A percentile compares a stretch with the other conserved stretches of the same genome.
Conservation (phyloP, 2,797 vertebrate species). For the Pagetopsis macropterus region DNA sequence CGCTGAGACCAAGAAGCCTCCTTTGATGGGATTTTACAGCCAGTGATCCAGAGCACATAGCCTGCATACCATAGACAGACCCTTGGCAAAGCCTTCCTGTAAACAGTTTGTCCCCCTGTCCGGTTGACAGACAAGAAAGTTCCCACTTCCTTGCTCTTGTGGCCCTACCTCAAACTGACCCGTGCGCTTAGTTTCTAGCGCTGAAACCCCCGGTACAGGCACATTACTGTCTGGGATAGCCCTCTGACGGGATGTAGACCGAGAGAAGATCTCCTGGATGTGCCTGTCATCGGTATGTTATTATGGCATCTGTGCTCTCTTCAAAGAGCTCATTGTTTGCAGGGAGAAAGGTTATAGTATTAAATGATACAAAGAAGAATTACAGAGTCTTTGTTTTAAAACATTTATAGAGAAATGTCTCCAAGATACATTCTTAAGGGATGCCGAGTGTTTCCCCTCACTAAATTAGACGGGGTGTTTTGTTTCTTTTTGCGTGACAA, state of each 20-base stretch:
- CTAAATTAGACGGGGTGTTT: conserved; percentile 44
- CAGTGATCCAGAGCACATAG: conserved; percentile 73
- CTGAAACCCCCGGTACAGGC: conserved; percentile 10
- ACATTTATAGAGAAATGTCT: conserved; percentile 63
- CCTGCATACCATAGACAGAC: conserved; percentile 71
- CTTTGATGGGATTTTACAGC: conserved; percentile 82
- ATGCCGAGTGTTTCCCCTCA: conserved; percentile 57
- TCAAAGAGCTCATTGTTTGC: conserved; percentile 87
- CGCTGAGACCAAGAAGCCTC: conserved; percentile 61
- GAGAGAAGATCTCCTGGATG: conserved; percentile 73
- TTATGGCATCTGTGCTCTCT: conserved; percentile 73
- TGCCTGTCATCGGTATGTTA: conserved; percentile 82
- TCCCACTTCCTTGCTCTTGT: conserved; percentile 25
- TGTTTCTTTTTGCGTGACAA: conserved; percentile 65
- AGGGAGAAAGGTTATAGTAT: conserved; percentile 70
- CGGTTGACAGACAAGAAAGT: conserved; percentile 34
- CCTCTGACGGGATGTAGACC: conserved; percentile 38
- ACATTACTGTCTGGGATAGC: conserved; percentile 8
- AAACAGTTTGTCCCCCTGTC: conserved; percentile 61
- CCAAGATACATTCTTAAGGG: conserved; percentile 67
- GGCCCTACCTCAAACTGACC: conserved; percentile 29
- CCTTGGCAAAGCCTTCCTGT: conserved; percentile 60
- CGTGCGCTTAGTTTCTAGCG: conserved; percentile 2
- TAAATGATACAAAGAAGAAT: conserved; percentile 70
- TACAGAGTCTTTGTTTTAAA: conserved; percentile 75